phyloP scores from a whole-genome alignment of 2,113 vertebrate species.

The Apistogramma diplotaenia region DNA sequence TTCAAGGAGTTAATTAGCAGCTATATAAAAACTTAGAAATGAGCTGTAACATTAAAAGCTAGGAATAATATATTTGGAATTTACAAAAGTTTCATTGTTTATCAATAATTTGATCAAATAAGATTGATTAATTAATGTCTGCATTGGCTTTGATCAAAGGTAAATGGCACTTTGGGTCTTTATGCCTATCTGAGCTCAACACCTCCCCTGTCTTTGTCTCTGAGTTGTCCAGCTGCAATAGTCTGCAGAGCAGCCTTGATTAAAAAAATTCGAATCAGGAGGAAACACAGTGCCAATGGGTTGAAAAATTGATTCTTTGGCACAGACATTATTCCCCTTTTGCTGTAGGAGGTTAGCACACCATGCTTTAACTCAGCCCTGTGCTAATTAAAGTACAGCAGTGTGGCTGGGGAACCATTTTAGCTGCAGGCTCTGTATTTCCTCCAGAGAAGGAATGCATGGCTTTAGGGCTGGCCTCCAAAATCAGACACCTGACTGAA shows the following conservation, averaged over 20 bases:
- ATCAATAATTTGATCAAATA: background rate
- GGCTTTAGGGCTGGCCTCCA: conserved; percentile 14
- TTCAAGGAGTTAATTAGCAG: background rate
- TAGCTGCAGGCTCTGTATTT: conserved; percentile 34
- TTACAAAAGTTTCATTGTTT: background rate
- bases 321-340: background rate
- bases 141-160: background rate
- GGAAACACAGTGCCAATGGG: background rate
- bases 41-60: background rate
- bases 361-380: conserved; percentile 4
- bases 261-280: conserved; percentile 17
- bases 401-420: conserved; percentile 20
- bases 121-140: background rate
- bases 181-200: background rate
- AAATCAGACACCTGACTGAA: background rate
- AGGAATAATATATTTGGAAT: background rate
- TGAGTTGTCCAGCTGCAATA: background rate
- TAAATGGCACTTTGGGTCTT: background rate
- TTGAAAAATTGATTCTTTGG: conserved; percentile 35
- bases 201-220: background rate
- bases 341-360: conserved; percentile 13
- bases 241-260: conserved; percentile 9
- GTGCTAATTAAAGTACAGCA: conserved; percentile 48
- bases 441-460: conserved; percentile 8
- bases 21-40: background rate